These are phyloP conservation scores for Enoplosus armatus DNA, from an alignment of 2,797 vertebrate genomes.

Conservation along the genomic window DNA sequence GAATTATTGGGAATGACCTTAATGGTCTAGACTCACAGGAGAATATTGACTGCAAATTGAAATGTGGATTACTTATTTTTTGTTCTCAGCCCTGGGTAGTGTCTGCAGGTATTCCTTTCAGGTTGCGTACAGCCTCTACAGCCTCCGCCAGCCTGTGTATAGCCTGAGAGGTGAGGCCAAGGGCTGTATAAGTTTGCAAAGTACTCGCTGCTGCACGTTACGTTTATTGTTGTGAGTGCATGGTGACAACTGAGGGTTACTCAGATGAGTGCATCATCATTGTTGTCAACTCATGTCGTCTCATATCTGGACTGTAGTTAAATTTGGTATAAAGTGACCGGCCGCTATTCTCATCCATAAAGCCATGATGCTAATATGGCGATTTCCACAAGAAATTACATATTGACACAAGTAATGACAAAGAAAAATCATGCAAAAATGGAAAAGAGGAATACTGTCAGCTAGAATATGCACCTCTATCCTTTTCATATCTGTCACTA, in stretches of 20 bases:
- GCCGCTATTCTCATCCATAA: no score
- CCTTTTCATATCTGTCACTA: neutral
- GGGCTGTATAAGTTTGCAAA: neutral
- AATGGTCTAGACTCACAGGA: conserved; percentile 1
- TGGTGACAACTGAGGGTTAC: neutral
- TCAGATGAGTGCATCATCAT: neutral
- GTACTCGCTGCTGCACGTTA: neutral
- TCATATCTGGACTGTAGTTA: neutral
- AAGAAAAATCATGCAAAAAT: neutral
- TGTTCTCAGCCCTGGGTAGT: neutral
- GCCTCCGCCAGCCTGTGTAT: neutral
- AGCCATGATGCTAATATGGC: neutral
- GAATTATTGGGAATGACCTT: conserved; percentile 34
- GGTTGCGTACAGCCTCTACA: neutral
- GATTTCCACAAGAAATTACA: neutral
- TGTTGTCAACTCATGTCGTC: neutral
- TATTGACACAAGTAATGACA: neutral
- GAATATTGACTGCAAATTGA: neutral
- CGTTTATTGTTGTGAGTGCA: neutral
- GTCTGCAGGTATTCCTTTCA: neutral
- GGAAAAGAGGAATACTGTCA: neutral
- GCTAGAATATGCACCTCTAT: neutral
- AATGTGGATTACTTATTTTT: neutral
- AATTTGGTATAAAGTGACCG: no score
- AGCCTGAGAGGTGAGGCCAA: neutral